These are phyloP conservation scores for Lottia scabra DNA, from an alignment of 2,888 invertebrate species.

Conservation along the genomic window DNA sequence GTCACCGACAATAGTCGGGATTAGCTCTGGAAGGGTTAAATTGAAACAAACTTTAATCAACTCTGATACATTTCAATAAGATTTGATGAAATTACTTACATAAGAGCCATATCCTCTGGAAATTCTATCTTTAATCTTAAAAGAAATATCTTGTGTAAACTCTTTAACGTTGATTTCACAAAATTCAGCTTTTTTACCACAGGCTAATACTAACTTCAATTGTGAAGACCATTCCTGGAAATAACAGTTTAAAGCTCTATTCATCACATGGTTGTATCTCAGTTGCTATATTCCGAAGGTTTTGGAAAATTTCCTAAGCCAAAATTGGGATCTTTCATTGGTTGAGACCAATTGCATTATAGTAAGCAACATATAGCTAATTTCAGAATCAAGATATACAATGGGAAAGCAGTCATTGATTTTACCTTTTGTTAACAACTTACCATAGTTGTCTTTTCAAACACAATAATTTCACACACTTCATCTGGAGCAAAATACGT, in stretches of 20 bases:
- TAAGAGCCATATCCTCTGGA: neutral
- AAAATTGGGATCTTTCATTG: too few relatives aligned
- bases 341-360: too few relatives aligned
- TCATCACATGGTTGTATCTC: too few relatives aligned
- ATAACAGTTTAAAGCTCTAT: neutral
- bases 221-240: constrained; percentile 79
- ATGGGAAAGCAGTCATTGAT: too few relatives aligned
- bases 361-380: too few relatives aligned
- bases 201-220: neutral
- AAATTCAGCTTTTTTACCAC: constrained; percentile 8
- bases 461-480: constrained; percentile 81
- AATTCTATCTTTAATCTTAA: constrained; percentile 5
- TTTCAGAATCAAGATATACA: too few relatives aligned
- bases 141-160: constrained; percentile 1
- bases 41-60: too few relatives aligned
- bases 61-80: too few relatives aligned
- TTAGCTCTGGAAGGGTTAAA: too few relatives aligned
- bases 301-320: too few relatives aligned
- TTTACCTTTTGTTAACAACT: constrained; percentile 16
- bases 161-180: neutral
- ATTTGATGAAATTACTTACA: constrained; percentile 9
- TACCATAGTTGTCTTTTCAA: constrained; percentile 82
- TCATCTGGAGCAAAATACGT: constrained; percentile 76
- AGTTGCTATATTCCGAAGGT: too few relatives aligned
- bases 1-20: too few relatives aligned